These are phyloP conservation scores for Ranitomeya imitator DNA, from an alignment of 2,113 vertebrate genomes.

Conservation along the genomic window DNA sequence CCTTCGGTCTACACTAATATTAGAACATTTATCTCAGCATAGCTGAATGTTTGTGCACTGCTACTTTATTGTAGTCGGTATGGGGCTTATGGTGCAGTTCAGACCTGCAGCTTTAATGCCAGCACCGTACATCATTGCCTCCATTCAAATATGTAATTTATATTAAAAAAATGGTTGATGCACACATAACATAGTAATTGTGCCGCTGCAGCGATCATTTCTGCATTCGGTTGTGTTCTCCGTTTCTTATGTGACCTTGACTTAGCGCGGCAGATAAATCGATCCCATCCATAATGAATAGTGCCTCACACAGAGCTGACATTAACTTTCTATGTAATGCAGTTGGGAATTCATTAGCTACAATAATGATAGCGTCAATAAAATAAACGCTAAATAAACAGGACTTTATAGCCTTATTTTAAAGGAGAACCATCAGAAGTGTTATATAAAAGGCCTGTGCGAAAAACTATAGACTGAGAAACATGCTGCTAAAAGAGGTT, in stretches of 20 bases:
- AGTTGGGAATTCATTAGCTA: slow-evolving; percentile 4
- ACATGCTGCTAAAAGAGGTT: no score
- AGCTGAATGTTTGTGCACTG: not conserved
- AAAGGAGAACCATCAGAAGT: not conserved
- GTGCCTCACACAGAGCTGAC: not conserved
- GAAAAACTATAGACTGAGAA: not conserved
- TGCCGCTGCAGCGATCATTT: not conserved
- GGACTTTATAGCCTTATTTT: not conserved
- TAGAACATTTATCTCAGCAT: not conserved
- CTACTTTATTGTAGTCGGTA: not conserved
- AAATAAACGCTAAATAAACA: not conserved
- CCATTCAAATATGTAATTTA: not conserved
- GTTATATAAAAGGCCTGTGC: not conserved
- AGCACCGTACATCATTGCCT: not conserved
- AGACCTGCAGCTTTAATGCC: not conserved
- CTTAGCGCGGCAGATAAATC: slow-evolving; percentile 2
- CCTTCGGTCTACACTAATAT: no score
- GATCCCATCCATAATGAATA: not conserved
- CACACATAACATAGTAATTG: not conserved
- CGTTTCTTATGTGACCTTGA: slow-evolving; percentile 1
- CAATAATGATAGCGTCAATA: not conserved
- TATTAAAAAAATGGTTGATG: no score
- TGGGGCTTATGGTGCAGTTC: not conserved
- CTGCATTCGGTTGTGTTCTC: not conserved
- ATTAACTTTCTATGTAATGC: slow-evolving; percentile 4